Base-by-base conservation (phyloP, 2,888 invertebrate species). In the Protonemura montana region DNA sequence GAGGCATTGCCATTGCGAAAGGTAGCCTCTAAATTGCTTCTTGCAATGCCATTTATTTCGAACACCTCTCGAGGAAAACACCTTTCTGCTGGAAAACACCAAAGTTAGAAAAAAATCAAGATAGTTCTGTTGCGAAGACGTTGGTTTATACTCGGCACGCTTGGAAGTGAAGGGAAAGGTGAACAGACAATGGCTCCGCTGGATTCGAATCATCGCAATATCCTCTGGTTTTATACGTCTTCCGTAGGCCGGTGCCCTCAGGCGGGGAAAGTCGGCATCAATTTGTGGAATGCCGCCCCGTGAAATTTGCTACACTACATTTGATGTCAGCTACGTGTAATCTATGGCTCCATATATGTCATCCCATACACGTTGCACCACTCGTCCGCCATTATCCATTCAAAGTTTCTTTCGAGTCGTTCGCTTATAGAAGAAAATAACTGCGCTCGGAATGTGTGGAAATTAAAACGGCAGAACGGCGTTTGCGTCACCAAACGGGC, bases 381-480 rank as follows among this genome's bases (percentile, higher is more conserved):
- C n/a, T n/a, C n/a, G n/a, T n/a, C 35, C 35, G 35, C 21, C 59
- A 59, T 59, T 59, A 59, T 59, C 59, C 59, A 59, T 59, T 59
- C 59, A 59, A 59, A 59, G 59, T 59, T 59, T 59, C 59, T 59
- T 59, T 59, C 59, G 1, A 59, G 59, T 59, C 59, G 59, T 59
- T 59, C 13, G 3, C 35, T 35, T 28, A 28, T 78, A 78, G 25
- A 10, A 26, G 78, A 26, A 59, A 78, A 25, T 78, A 78, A 78
- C 28, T 25, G 26, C 26, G 26, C 78, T 78, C 28, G 78, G 78
- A 78, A 78, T 78, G 78, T 78, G 28, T 28, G 78, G 7, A 59
- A 28, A 78, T 78, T 78, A 78, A 78, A 78, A 78, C 78, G 25
- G 28, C 78, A 26, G 59, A 59, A 59, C 59, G 59, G 59, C 13